Conservation (phyloP, 2,797 vertebrate genomes). For the Rhadinocentrus ornatus region DNA sequence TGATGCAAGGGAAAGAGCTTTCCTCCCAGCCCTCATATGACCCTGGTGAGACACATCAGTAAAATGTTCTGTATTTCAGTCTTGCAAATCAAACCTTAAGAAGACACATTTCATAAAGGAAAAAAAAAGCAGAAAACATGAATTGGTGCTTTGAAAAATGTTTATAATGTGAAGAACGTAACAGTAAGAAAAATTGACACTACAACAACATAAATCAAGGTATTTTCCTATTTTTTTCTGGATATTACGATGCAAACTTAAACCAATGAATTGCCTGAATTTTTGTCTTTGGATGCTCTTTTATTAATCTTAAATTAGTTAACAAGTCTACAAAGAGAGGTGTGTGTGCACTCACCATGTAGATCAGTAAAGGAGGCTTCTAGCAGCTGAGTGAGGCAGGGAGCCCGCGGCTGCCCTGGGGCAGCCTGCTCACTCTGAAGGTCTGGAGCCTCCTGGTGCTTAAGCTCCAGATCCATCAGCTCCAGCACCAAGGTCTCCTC, state of each 20-base stretch:
- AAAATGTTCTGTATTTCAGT: not conserved
- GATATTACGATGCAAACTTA: not conserved
- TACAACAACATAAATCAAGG: not conserved
- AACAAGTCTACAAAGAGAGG: not conserved
- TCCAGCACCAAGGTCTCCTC: slow-evolving; percentile 87
- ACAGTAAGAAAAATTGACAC: not conserved
- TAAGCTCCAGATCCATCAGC: slow-evolving; percentile 85
- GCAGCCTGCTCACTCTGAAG: slow-evolving; percentile 69
- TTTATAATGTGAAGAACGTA: not conserved
- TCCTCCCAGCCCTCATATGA: slow-evolving; percentile 89
- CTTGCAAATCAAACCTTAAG: not conserved
- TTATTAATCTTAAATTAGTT: slow-evolving; percentile 6
- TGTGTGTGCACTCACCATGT: slow-evolving; percentile 80
- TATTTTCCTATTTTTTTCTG: not conserved
- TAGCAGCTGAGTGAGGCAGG: slow-evolving; percentile 82
- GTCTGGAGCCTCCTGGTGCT: slow-evolving; percentile 83
- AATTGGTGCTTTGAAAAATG: not conserved
- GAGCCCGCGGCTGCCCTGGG: slow-evolving; percentile 54
- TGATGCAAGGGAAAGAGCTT: slow-evolving; percentile 87
- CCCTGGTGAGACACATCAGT: slow-evolving; percentile 72
- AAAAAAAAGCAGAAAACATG: not conserved
- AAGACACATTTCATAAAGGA: not conserved
- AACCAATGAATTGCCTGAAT: not conserved
- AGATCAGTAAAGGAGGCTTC: slow-evolving; percentile 88
- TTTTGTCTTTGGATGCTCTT: not conserved